Evolutionary conservation across 2,113 vertebrate genomes (phyloP).

Genomic region (Drymodes brunneopygia): DNA sequence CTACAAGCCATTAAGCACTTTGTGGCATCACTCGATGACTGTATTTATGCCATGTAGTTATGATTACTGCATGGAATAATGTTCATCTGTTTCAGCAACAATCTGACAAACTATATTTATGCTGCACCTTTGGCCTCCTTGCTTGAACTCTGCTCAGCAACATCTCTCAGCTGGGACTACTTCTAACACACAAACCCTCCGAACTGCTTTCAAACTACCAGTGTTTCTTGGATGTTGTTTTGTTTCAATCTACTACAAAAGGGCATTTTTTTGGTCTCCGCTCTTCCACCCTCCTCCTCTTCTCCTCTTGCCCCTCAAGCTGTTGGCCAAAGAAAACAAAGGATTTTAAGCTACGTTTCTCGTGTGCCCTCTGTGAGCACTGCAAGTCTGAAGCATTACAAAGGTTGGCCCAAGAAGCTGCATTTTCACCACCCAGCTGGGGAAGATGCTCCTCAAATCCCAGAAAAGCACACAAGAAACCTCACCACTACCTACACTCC

Average conservation of each 20-base stretch:
- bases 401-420: neutral
- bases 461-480: neutral
- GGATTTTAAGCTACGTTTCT: neutral
- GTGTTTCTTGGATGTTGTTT: conserved; percentile 23
- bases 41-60: neutral
- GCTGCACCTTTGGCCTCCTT: conserved; percentile 55
- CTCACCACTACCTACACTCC: neutral
- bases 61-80: conserved; percentile 1
- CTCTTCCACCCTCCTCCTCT: neutral
- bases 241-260: conserved; percentile 37
- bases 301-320: neutral
- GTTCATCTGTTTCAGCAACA: conserved; percentile 43
- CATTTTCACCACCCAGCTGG: neutral
- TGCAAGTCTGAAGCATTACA: rapidly evolving
- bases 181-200: conserved; percentile 12
- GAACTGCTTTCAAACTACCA: conserved; percentile 19
- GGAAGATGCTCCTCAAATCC: neutral
- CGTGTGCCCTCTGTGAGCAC: neutral
- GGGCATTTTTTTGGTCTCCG: neutral
- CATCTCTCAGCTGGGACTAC: conserved; percentile 53
- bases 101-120: conserved; percentile 52
- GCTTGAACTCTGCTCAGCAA: conserved; percentile 57
- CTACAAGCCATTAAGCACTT: conserved; percentile 2
- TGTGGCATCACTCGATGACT: neutral
- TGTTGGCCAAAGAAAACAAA: neutral